These are phyloP conservation scores for Pampus argenteus DNA, from an alignment of 2,797 vertebrate species.

Conservation along the genomic window DNA sequence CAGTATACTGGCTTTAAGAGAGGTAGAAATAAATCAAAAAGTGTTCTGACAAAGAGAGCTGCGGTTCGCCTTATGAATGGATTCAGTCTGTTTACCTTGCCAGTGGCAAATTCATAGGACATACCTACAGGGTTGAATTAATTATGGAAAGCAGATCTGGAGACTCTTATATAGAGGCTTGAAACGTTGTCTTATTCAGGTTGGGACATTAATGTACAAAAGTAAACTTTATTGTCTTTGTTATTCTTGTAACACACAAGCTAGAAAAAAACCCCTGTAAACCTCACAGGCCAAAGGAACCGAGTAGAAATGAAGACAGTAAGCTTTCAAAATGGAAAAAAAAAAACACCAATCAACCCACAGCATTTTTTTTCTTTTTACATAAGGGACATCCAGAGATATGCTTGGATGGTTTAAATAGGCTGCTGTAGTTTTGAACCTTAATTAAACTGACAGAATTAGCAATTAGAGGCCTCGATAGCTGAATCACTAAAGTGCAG, in stretches of 20 bases:
- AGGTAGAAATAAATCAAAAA: constrained; percentile 27
- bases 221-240: background rate
- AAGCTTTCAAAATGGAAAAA: constrained; percentile 1
- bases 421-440: constrained; percentile 62
- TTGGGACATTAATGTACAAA: constrained; percentile 13
- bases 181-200: background rate
- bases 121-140: constrained; percentile 25
- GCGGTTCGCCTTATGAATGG: constrained; percentile 18
- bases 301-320: constrained; percentile 13
- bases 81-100: constrained; percentile 33
- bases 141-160: background rate
- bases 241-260: background rate
- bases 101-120: constrained; percentile 42
- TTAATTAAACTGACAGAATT: constrained; percentile 77
- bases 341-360: constrained; percentile 30
- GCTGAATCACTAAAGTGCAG: constrained; percentile 54
- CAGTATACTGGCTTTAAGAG: constrained; percentile 6
- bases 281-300: constrained; percentile 12
- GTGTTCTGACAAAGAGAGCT: constrained; percentile 14
- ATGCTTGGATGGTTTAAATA: constrained; percentile 60
- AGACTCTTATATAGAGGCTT: background rate
- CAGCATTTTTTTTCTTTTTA: constrained; percentile 20
- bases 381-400: constrained; percentile 45
- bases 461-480: constrained; percentile 63
- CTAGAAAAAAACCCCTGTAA: constrained; percentile 8